A percentile compares a stretch with the other conserved stretches of the same genome.
Conservation (phyloP, 2,888 invertebrate species). For the Hypomecis atomaria region DNA sequence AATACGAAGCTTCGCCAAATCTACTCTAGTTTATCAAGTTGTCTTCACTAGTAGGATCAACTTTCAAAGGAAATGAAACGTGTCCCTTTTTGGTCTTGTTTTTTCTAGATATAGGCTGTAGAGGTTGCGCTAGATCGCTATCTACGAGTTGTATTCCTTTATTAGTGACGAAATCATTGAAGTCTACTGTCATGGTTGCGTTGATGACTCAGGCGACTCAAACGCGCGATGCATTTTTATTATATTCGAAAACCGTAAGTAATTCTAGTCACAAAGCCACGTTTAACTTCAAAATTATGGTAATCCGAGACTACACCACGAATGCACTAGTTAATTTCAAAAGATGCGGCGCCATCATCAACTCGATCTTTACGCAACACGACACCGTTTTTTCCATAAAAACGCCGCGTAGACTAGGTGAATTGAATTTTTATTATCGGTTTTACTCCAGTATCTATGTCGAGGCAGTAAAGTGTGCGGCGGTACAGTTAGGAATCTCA, state of each 20-base stretch:
- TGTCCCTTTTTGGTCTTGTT: slow-evolving; percentile 28
- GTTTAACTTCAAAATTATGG: slow-evolving; percentile 42
- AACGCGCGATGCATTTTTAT: slow-evolving; percentile 5
- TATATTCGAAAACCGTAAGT: slow-evolving; percentile 10
- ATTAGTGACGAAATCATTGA: slow-evolving; percentile 41
- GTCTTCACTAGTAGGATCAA: slow-evolving; percentile 19
- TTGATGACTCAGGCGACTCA: slow-evolving; percentile 31
- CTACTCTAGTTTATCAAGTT: slow-evolving; percentile 15
- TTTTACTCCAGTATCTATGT: slow-evolving; percentile 62
- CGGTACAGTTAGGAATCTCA: slow-evolving; percentile 78
- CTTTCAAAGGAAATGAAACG: slow-evolving; percentile 40
- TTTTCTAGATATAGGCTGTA: slow-evolving; percentile 30
- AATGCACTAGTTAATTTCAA: slow-evolving; percentile 58
- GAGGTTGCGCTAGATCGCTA: slow-evolving; percentile 38
- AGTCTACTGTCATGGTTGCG: slow-evolving; percentile 29
- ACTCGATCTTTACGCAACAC: slow-evolving; percentile 55
- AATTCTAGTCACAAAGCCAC: slow-evolving; percentile 27
- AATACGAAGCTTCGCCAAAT: slow-evolving; percentile 18
- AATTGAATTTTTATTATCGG: slow-evolving; percentile 73
- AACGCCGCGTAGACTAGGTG: slow-evolving; percentile 54
- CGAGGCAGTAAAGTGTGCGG: slow-evolving; percentile 56
- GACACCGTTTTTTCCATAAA: slow-evolving; percentile 59
- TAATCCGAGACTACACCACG: slow-evolving; percentile 35
- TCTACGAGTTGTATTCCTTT: slow-evolving; percentile 43
- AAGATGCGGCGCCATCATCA: slow-evolving; percentile 59